A percentile compares a stretch with the other conserved stretches of the same genome.
Conservation (phyloP, 2,113 vertebrate species). For the Pterocles orientalis region DNA sequence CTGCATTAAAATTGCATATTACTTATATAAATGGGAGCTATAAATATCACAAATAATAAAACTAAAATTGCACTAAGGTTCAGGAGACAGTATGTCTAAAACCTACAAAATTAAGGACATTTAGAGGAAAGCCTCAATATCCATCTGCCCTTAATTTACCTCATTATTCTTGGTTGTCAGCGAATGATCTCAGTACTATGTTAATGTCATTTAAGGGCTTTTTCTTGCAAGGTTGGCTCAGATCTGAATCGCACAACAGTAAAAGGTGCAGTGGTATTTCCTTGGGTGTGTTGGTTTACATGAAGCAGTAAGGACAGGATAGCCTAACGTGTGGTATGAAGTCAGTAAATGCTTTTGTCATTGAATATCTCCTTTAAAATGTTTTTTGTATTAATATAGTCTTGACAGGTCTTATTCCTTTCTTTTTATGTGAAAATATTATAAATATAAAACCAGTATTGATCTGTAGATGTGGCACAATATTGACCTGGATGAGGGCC, state of each 20-base stretch:
- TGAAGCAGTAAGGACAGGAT: not conserved
- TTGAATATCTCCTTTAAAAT: not conserved
- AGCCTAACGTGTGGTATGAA: not conserved
- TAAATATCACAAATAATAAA: slow-evolving; percentile 68
- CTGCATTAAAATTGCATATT: slow-evolving; percentile 59
- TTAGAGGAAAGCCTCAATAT: slow-evolving; percentile 17
- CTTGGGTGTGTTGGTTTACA: not conserved
- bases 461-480: not conserved
- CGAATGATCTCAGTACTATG: not conserved
- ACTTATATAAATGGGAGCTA: slow-evolving; percentile 49
- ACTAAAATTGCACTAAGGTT: not conserved
- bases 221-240: slow-evolving; percentile 18
- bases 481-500: not conserved
- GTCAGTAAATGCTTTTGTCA: not conserved
- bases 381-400: not conserved
- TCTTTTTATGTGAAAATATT: not conserved
- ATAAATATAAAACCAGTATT: not conserved
- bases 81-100: slow-evolving; percentile 38
- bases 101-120: slow-evolving; percentile 31
- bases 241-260: not conserved
- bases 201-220: slow-evolving; percentile 1
- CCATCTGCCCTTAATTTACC: slow-evolving; percentile 26
- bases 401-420: not conserved
- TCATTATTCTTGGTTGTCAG: slow-evolving; percentile 49
- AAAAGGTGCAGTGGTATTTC: not conserved